Percentiles rank a stretch among this genome's conserved stretches.
Evolutionary conservation across 2,888 invertebrate genomes (phyloP).

Genomic region (Lysandra coridon): DNA sequence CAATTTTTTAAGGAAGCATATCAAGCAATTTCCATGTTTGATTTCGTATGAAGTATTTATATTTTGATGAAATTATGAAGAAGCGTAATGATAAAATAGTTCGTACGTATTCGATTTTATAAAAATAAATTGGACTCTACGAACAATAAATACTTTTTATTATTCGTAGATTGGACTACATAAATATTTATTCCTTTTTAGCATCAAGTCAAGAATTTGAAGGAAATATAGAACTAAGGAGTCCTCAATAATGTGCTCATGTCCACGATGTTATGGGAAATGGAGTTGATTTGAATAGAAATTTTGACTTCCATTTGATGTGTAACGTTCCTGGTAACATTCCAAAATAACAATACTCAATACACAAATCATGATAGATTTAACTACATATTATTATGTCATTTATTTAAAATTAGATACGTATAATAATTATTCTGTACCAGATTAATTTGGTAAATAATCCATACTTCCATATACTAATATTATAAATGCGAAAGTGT

Average conservation of each 20-base stretch:
- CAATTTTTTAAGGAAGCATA: conserved; percentile 5
- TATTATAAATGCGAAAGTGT: too few species aligned
- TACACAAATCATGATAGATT: too few species aligned
- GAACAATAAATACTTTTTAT: too few species aligned
- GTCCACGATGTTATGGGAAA: conserved; percentile 60
- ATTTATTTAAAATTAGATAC: too few species aligned
- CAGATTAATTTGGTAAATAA: too few species aligned
- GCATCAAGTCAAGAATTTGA: conserved; percentile 83
- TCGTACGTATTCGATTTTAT: neutral
- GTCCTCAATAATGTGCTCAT: conserved; percentile 47
- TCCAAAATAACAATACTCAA: neutral
- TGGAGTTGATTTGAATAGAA: conserved; percentile 68
- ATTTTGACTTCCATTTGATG: conserved; percentile 64
- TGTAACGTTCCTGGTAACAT: conserved; percentile 49
- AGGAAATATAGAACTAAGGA: conserved; percentile 79
- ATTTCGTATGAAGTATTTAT: neutral
- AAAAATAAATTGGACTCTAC: neutral
- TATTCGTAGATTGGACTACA: neutral
- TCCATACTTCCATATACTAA: too few species aligned
- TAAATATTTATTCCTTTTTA: conserved; percentile 57
- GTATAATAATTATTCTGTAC: too few species aligned
- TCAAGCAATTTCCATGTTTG: conserved; percentile 4
- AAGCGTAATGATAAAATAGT: neutral
- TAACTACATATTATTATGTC: too few species aligned
- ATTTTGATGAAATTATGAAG: neutral